These are phyloP conservation scores for Nebria brevicollis DNA, from an alignment of 2,888 invertebrate species.

Conservation along the genomic window DNA sequence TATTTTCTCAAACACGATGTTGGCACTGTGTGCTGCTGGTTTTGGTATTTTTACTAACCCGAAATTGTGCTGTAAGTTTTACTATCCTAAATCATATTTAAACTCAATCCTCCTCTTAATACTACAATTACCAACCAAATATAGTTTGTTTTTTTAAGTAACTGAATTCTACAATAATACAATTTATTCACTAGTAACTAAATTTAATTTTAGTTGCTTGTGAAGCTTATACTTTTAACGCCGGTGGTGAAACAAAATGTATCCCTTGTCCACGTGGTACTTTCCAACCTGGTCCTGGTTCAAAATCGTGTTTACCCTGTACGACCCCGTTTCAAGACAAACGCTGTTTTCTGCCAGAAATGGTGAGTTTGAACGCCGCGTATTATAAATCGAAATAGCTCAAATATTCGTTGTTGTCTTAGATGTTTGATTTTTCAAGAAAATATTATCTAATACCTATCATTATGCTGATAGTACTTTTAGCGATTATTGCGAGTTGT, in stretches of 20 bases:
- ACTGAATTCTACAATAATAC: neutral
- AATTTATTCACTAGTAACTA: conserved; percentile 2
- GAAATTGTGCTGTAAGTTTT: conserved; percentile 59
- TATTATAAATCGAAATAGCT: conserved; percentile 7
- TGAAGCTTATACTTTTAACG: conserved; percentile 58
- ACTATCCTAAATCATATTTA: neutral
- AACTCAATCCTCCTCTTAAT: no score
- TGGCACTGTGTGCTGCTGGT: conserved; percentile 59
- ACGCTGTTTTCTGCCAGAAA: conserved; percentile 56
- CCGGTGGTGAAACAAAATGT: conserved; percentile 58
- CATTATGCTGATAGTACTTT: conserved; percentile 25
- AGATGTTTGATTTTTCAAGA: conserved; percentile 24
- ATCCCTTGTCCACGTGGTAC: conserved; percentile 58
- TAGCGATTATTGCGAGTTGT: conserved; percentile 25
- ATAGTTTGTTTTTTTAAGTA: no score
- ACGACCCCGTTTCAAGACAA: conserved; percentile 59
- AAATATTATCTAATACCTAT: conserved; percentile 38
- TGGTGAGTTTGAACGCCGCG: conserved; percentile 51
- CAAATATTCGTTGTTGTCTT: neutral
- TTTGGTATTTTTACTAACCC: conserved; percentile 58
- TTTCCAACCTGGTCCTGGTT: conserved; percentile 59
- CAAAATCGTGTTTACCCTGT: conserved; percentile 58
- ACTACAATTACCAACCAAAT: no score
- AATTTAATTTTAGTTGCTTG: conserved; percentile 57
- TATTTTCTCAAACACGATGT: conserved; percentile 55